Evolutionary conservation across 2,797 vertebrate species (phyloP).

Genomic region (Distichodus sexfasciatus): DNA sequence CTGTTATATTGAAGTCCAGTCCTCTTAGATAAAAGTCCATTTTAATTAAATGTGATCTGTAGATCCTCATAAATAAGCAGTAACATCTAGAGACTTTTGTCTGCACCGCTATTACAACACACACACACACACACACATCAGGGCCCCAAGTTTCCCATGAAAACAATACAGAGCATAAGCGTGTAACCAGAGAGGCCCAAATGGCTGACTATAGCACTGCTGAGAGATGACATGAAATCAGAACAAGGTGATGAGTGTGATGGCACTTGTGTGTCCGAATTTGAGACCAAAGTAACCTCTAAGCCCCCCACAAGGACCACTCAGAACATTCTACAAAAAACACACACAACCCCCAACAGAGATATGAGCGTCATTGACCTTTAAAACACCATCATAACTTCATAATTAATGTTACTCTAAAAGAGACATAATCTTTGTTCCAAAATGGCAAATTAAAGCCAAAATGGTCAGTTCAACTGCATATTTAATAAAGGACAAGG

Average conservation of each 20-base stretch:
- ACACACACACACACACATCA: conserved; percentile 67
- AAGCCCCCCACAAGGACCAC: conserved; percentile 25
- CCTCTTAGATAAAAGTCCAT: too few relatives aligned
- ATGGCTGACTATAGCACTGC: conserved; percentile 66
- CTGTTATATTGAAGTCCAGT: too few relatives aligned
- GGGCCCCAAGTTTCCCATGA: conserved; percentile 74
- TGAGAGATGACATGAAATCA: conserved; percentile 79
- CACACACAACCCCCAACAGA: background rate
- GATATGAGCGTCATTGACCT: too few relatives aligned
- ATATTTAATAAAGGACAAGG: too few relatives aligned
- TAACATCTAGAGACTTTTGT: conserved; percentile 64
- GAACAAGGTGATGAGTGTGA: conserved; percentile 81
- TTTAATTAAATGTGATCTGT: too few relatives aligned
- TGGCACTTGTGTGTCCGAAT: conserved; percentile 73
- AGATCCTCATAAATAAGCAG: conserved; percentile 65
- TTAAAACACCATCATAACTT: too few relatives aligned
- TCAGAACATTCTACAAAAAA: conserved; percentile 3
- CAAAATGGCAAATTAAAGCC: too few relatives aligned
- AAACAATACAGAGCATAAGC: conserved; percentile 70
- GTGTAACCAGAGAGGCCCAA: conserved; percentile 71
- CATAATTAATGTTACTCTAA: too few relatives aligned
- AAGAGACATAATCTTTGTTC: too few relatives aligned
- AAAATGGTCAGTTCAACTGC: too few relatives aligned
- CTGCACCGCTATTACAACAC: conserved; percentile 67
- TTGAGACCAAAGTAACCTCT: conserved; percentile 55